Evolutionary conservation across 2,113 vertebrate species (phyloP).

Genomic region (Protobothrops mucrosquamatus): DNA sequence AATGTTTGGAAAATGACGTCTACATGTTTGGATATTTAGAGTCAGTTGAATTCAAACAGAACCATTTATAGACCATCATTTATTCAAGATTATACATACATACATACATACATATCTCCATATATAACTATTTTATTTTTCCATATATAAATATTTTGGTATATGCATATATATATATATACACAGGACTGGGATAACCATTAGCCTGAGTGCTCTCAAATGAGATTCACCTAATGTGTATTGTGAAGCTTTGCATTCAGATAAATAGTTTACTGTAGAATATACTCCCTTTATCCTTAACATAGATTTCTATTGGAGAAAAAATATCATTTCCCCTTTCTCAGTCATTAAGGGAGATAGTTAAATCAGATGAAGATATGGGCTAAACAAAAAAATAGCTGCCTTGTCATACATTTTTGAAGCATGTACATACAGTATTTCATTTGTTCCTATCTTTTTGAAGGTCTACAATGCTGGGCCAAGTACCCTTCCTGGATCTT

Average conservation of each 20-base stretch:
- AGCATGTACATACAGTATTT: neutral
- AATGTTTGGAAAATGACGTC: conserved; percentile 34
- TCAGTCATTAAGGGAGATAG: neutral
- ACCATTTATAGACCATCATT: neutral
- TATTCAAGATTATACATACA: conserved; percentile 9
- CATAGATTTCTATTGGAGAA: neutral
- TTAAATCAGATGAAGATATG: neutral
- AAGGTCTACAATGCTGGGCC: conserved; percentile 97
- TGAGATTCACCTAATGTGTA: neutral
- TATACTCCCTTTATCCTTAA: neutral
- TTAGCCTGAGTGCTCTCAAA: neutral
- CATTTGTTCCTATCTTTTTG: neutral
- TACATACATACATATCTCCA: neutral
- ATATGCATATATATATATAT: neutral
- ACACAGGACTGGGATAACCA: neutral
- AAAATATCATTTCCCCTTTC: neutral
- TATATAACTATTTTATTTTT: conserved; percentile 25
- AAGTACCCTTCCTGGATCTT: conserved; percentile 88
- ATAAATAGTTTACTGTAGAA: neutral
- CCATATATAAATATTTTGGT: neutral
- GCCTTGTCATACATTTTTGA: neutral
- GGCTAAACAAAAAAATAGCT: neutral
- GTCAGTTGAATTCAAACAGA: neutral
- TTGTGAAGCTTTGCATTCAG: neutral
- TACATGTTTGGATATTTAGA: conserved; percentile 26